These are phyloP conservation scores for Acholoe squamosa DNA, from an alignment of 2,888 invertebrate genomes.

Conservation along the genomic window DNA sequence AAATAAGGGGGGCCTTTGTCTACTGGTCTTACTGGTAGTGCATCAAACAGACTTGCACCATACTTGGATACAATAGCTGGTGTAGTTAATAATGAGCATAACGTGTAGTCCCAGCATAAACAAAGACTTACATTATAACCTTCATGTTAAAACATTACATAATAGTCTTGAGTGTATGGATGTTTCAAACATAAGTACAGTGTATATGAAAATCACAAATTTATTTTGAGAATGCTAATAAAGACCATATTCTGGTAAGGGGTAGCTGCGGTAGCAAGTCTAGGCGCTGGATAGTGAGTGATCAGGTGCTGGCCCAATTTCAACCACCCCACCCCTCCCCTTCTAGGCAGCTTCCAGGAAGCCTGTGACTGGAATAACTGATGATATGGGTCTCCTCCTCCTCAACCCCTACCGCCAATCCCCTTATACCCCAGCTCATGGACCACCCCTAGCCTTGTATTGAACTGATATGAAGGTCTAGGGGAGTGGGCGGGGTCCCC, in stretches of 20 bases:
- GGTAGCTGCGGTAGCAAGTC: too few species aligned
- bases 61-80: background rate
- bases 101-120: too few species aligned
- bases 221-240: too few species aligned
- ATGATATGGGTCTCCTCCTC: background rate
- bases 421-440: too few species aligned
- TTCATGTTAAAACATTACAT: too few species aligned
- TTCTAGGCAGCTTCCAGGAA: background rate
- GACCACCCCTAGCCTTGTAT: too few species aligned
- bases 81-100: background rate
- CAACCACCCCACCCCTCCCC: background rate
- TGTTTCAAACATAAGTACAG: too few species aligned
- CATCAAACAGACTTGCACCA: background rate
- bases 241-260: too few species aligned
- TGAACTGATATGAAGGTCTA: background rate
- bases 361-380: background rate
- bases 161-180: too few species aligned
- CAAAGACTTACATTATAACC: too few species aligned
- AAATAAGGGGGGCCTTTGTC: background rate
- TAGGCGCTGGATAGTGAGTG: background rate
- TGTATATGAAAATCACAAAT: too few species aligned
- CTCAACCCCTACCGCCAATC: too few species aligned
- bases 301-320: constrained; percentile 19
- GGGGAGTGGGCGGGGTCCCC: background rate
- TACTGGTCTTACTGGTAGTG: background rate